These are phyloP conservation scores for Drosophila virilis DNA, from an alignment of 1,140 invertebrate species.

Conservation along the genomic window DNA sequence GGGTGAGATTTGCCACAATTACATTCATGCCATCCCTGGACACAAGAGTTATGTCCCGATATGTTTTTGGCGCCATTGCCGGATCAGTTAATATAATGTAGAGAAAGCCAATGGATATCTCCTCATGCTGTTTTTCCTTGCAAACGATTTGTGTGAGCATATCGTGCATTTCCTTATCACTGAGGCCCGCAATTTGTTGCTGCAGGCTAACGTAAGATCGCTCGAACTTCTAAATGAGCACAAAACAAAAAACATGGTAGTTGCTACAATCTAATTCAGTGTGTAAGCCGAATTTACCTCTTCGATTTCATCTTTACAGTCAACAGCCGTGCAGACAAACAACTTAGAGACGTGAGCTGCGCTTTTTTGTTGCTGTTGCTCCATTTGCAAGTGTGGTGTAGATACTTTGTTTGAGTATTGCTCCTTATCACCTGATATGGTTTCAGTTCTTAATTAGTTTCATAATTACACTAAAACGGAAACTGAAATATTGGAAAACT, in stretches of 20 bases:
- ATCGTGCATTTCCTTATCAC: conserved; percentile 97
- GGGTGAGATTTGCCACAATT: conserved; percentile 91
- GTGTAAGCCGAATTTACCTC: conserved; percentile 56
- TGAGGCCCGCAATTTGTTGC: conserved; percentile 91
- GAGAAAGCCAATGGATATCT: conserved; percentile 95
- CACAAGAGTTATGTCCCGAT: conserved; percentile 95
- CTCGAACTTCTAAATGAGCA: conserved; percentile 92
- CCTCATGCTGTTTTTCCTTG: conserved; percentile 95
- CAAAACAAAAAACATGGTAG: not conserved
- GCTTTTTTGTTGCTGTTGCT: conserved; percentile 73
- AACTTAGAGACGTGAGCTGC: conserved; percentile 71
- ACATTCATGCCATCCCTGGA: conserved; percentile 94
- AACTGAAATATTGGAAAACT: conserved; percentile 39
- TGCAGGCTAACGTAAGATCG: conserved; percentile 91
- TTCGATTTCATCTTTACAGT: conserved; percentile 82
- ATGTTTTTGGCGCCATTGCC: conserved; percentile 92
- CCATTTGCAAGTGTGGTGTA: conserved; percentile 56
- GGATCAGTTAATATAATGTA: conserved; percentile 95
- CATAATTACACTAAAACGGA: conserved; percentile 39
- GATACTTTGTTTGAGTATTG: conserved; percentile 35
- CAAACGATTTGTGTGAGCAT: conserved; percentile 93
- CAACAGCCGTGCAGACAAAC: conserved; percentile 76
- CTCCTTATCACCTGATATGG: conserved; percentile 22
- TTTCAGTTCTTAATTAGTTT: conserved; percentile 37
- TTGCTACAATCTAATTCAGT: not conserved